These are phyloP conservation scores for Nomada ruficornis DNA, from an alignment of 2,888 invertebrate genomes.

Conservation along the genomic window DNA sequence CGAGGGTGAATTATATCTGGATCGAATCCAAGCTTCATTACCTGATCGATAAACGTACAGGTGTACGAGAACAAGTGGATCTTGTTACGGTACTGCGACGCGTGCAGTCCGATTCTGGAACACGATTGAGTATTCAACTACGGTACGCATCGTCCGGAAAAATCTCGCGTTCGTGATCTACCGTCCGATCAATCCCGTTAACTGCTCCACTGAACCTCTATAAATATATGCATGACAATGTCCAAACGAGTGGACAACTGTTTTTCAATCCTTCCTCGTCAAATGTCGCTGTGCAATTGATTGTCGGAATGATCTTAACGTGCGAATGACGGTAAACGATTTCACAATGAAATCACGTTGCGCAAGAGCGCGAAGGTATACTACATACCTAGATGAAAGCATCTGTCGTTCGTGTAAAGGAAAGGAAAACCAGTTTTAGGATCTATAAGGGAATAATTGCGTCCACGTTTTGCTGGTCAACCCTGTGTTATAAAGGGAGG, in stretches of 20 bases:
- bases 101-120: constrained; percentile 47
- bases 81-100: constrained; percentile 52
- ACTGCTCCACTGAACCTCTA: constrained; percentile 58
- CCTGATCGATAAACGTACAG: constrained; percentile 10
- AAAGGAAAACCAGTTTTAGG: no score
- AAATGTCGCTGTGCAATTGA: constrained; percentile 1
- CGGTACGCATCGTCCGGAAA: constrained; percentile 54
- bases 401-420: no score
- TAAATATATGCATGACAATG: constrained; percentile 52
- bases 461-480: no score
- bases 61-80: constrained; percentile 34
- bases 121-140: constrained; percentile 62
- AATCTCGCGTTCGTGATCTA: constrained; percentile 65
- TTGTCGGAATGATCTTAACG: constrained; percentile 18
- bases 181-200: constrained; percentile 68
- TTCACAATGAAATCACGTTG: background rate
- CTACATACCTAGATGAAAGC: no score
- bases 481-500: no score
- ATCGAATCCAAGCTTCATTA: constrained; percentile 3
- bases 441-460: no score
- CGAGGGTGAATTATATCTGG: constrained; percentile 13
- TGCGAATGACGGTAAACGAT: background rate
- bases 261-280: constrained; percentile 11
- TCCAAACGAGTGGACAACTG: constrained; percentile 23
- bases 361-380: no score